Evolutionary conservation across 2,113 vertebrate genomes (phyloP), one percentile per base, ranked within the genome.

Genomic region (Hymenochirus boettgeri): DNA sequence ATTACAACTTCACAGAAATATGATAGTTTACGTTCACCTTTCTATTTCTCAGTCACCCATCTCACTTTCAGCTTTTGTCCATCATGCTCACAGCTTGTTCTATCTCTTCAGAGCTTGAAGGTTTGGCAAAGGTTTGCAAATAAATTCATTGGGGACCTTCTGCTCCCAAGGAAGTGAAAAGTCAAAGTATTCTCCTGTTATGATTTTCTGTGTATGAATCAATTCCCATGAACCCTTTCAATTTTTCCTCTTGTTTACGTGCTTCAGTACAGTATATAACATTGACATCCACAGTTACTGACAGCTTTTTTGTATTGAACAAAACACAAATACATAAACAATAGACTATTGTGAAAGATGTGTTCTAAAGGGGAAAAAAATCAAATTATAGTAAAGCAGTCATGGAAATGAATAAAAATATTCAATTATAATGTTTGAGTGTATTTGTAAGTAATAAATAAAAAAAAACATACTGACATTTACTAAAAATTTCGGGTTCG

Each of bases 41-140:
- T 48, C 2, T 48, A 23, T 22, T 48, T n/a, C 39, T 13, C 46
- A 22, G 18, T 15, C 18, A 48, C 46, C 18, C 2, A 48, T 48
- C 46, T 48, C 7, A 7, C 17, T 13, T 6, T 39, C 18, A n/a
- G 31, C 33, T 53, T 61, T 54, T 62, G 22, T 53, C 5, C 51
- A 23, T 27, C 48, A 19, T 62, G 27, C 18, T 62, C 35, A 46
- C 59, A 24, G 29, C 22, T 35, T 62, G 9, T 62, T 42, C 33
- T 26, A 37, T 52, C 15, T 3, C 21, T 35, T 35, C 8, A 52
- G 33, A 10, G 10, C 33, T 15, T 5, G 15, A 37, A 51, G 22
- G 22, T 21, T 37, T 31, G 33, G 13, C 31, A 52, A 52, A 35
- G 47, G 47, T 9, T 51, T 35, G 29, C 19, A 35, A 18, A 48